Evolutionary conservation across 2,113 vertebrate genomes (phyloP), one percentile per base, ranked within the genome.

Genomic region (Lophius piscatorius): DNA sequence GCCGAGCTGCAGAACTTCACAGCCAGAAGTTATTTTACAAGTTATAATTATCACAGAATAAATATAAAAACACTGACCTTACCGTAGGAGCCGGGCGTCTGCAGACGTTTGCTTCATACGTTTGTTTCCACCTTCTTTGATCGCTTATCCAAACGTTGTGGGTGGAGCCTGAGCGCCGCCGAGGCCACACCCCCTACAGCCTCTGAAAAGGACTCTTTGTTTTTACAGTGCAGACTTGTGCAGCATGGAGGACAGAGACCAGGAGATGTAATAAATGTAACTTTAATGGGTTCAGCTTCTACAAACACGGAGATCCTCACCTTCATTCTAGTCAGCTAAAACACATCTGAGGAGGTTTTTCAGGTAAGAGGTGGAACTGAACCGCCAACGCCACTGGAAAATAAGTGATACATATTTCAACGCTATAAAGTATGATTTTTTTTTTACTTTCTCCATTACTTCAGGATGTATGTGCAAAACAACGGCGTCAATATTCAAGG

Each of bases 391-490:
- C 31, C 14, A n/a, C n/a, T n/a, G n/a, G n/a, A 66, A 63, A 59
- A 70, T 4, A 28, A 57, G 45, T 24, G 28, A 63, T n/a, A 60
- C 49, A 47, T 29, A 69, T 46, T 63, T 51, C 1, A 28, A 63
- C 5, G 64, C 44, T 50, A 31, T 35, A 55, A 59, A 40, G 45
- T 71, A n/a, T 6, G 22, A 3, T 57, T 28, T 48, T 40, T 20
- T 29, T 14, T 57, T 28, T 48, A 36, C 17, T 29, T 14, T 6
- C 10, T 14, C 51, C 66, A 70, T 35, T 69, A 49, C 57, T 51
- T 28, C 20, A 73, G 31, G 55, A 62, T 47, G n/a, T 44, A 46
- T 77, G 82, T 85, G 84, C 76, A 86, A 86, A 86, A 75, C 57
- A 81, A 78, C 66, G 70, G 58, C 76, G 35, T 78, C 44, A 58